These are phyloP conservation scores for Heliconius nattereri DNA, from an alignment of 1,140 invertebrate genomes.

Conservation along the genomic window DNA sequence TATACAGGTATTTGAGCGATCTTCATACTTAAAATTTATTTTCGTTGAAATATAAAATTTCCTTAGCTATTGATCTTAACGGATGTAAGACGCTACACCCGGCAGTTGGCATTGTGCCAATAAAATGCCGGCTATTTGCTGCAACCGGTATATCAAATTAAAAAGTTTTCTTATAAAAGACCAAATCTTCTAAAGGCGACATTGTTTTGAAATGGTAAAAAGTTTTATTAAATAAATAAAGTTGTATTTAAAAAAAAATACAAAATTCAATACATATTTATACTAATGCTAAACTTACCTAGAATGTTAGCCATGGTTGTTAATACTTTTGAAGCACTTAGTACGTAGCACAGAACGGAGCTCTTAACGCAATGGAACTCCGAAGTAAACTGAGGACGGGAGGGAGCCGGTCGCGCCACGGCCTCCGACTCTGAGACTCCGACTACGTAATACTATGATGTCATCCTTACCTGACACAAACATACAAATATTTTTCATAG, in stretches of 20 bases:
- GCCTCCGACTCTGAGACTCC: conserved; percentile 41
- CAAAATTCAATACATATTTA: background rate
- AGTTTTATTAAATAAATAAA: no score
- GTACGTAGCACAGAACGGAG: conserved; percentile 46
- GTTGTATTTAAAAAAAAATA: background rate
- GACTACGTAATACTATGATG: conserved; percentile 63
- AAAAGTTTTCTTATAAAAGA: conserved; percentile 1
- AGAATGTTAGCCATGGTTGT: conserved; percentile 69
- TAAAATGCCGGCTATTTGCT: conserved; percentile 52
- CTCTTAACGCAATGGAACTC: conserved; percentile 47
- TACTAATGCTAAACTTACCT: conserved; percentile 52
- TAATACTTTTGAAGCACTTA: conserved; percentile 45
- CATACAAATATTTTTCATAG: conserved; percentile 18
- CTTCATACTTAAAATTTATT: background rate
- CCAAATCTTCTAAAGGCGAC: background rate
- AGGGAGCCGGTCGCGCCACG: conserved; percentile 41
- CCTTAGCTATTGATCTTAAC: conserved; percentile 51
- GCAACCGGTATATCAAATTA: conserved; percentile 28
- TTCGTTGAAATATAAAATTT: conserved; percentile 14
- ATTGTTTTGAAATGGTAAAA: no score
- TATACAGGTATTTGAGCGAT: background rate
- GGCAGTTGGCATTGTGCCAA: conserved; percentile 61
- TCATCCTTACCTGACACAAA: conserved; percentile 51
- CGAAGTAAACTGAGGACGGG: conserved; percentile 53
- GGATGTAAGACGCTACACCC: conserved; percentile 53